Conservation (phyloP, 2,888 invertebrate species). For the Acrobasis repandana region DNA sequence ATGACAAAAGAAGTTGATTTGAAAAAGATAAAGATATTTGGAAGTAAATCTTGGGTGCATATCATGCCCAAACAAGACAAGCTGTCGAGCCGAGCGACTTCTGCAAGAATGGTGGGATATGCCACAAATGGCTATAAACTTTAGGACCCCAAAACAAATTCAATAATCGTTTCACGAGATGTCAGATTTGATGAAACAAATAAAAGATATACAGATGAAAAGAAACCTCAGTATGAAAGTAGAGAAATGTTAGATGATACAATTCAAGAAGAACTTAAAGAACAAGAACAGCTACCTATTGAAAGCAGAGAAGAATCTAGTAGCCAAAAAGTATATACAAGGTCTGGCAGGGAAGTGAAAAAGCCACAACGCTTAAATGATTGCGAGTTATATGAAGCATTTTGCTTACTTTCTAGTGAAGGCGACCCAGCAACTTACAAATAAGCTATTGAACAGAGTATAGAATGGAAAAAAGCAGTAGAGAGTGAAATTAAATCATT, state of each 20-base stretch:
- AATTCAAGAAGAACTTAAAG: constrained; percentile 11
- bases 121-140: constrained; percentile 24
- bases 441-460: no score
- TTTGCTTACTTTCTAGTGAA: not conserved
- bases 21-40: not conserved
- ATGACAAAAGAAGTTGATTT: not conserved
- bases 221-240: not conserved
- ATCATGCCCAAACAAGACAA: not conserved
- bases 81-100: constrained; percentile 3
- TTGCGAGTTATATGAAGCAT: not conserved
- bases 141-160: constrained; percentile 25
- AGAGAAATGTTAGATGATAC: not conserved
- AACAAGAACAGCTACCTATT: constrained; percentile 16
- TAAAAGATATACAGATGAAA: constrained; percentile 9
- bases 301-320: constrained; percentile 22
- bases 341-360: not conserved
- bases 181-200: constrained; percentile 25
- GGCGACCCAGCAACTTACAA: not conserved
- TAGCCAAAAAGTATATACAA: constrained; percentile 20
- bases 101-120: constrained; percentile 27
- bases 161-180: constrained; percentile 25
- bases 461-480: no score
- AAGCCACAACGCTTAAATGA: not conserved
- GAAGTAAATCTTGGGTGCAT: not conserved
- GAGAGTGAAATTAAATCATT: no score